Evolutionary conservation across 2,113 vertebrate genomes (phyloP), one percentile per base, ranked within the genome.

Genomic region (Pyrgilauda ruficollis): DNA sequence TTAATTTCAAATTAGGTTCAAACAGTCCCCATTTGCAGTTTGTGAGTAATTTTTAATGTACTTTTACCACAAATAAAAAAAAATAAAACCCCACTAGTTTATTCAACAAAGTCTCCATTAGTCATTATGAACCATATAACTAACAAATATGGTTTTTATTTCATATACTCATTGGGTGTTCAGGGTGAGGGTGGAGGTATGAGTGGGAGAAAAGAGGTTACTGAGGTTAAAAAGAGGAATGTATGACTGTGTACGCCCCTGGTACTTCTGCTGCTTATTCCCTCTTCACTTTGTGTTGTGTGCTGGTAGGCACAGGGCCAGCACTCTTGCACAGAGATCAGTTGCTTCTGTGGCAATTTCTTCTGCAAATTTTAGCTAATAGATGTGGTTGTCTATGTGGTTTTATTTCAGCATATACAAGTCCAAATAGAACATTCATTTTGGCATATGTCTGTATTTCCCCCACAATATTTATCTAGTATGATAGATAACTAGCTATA

Each of bases 161-260:
- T 86, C 69, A 72, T 59, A 37, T 78, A 87, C 52, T 69, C 76
- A 86, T 82, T 92, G 93, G 82, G 86, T 89, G 90, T 49, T 95
- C 41, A 49, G 73, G 77, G 69, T 92, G 86, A 97, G 96, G 80
- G 96, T 96, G 94, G 92, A 89, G 86, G 74, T 84, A 94, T 2
- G 23, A 94, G 96, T 96, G 84, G 94, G 58, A 93, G 88, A 89
- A 93, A 75, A 86, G 94, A 96, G 93, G 93, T 96, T 96, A 89
- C 53, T 95, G 96, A 96, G 96, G 96, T 96, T 96, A 94, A 94
- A 88, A 93, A 87, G 88, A 90, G 96, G 96, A 97, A 97, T 44
- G 0, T 92, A 92, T 97, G 94, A 97, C 93, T 96, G 80, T 90
- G 53, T 91, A 84, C 4, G 5, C 69, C 90, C 85, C 76, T 93